These are phyloP conservation scores for Tiliacea citrago DNA, from an alignment of 2,888 invertebrate genomes.

Conservation along the genomic window DNA sequence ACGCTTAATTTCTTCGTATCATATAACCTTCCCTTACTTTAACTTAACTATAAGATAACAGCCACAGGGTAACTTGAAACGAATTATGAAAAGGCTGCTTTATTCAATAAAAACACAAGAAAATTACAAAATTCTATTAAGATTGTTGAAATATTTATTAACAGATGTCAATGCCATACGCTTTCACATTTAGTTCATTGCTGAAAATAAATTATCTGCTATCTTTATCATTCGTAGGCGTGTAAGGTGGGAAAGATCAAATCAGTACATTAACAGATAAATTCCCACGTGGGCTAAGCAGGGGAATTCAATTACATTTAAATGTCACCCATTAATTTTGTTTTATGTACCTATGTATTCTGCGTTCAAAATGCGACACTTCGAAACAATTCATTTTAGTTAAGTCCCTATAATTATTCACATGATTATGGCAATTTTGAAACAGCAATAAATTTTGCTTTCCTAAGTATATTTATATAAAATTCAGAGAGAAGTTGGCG, in stretches of 20 bases:
- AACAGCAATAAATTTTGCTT: slow-evolving; percentile 54
- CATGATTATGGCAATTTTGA: slow-evolving; percentile 54
- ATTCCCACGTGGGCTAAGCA: slow-evolving; percentile 22
- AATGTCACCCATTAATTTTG: slow-evolving; percentile 53
- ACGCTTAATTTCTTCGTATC: slow-evolving; percentile 9
- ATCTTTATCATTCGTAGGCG: neutral
- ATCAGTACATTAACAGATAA: slow-evolving; percentile 27
- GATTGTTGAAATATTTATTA: neutral
- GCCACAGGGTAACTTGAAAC: slow-evolving; percentile 13
- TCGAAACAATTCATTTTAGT: slow-evolving; percentile 53
- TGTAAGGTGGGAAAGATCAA: slow-evolving; percentile 9
- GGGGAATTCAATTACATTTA: slow-evolving; percentile 38
- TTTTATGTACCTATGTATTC: slow-evolving; percentile 59
- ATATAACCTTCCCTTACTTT: slow-evolving; percentile 11
- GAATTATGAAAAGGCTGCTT: slow-evolving; percentile 10
- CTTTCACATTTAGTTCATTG: neutral
- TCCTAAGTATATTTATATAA: slow-evolving; percentile 43
- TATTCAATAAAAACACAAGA: slow-evolving; percentile 4
- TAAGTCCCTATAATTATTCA: slow-evolving; percentile 48
- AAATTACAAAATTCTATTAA: neutral
- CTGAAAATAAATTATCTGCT: neutral
- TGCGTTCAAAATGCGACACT: slow-evolving; percentile 48
- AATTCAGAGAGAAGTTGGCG: slow-evolving; percentile 41
- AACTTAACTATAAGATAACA: slow-evolving; percentile 21
- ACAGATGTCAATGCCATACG: neutral